Base-by-base conservation (phyloP, 2,797 vertebrate genomes). In the Eulemur rubriventer region DNA sequence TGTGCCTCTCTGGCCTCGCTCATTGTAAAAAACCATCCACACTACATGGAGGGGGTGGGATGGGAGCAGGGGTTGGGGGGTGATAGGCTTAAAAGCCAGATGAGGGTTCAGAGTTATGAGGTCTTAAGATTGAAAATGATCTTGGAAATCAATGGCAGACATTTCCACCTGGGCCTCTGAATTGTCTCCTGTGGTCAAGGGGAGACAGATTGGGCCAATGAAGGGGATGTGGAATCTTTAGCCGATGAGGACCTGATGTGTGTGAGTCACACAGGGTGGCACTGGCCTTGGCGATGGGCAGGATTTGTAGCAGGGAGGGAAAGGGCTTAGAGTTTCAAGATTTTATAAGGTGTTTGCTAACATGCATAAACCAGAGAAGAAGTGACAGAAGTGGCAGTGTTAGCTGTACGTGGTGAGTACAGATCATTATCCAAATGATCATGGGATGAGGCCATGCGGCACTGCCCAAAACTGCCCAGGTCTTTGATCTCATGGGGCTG, bases 61-160 rank as follows among this genome's bases (percentile, higher is more conserved):
- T 4, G n/a, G 11, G 10, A 22, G 26, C 9, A 22, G 20, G 17
- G 6, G 3, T 33, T 12, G 1, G 30, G 14, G 12, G 33, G 4
- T 18, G 18, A n/a, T 30, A 35, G 38, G 61, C 18, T 65, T 82
- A 50, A 92, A 30, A 87, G 57, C 4, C 28, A 6, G 8, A 6
- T 7, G 55, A 50, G 70, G 48, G 33, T 52, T 78, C 75, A 43
- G 59, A 59, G 11, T 82, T 41, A 22, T 22, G 61, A 90, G 76
- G 73, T 91, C 50, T 92, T 30, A 50, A 82, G 61, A 75, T 20
- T 61, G 46, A 43, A 69, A 52, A 38, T 61, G 50, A 63, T 46
- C 43, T 79, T 57, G 33, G 84, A 59, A 46, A 59, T 69, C 41
- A 33, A 43, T 41, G 76, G 46, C 57, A 75, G 72, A 41, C n/a